phyloP scores from a whole-genome alignment of 2,113 vertebrate species.

The Triplophysa rosa region DNA sequence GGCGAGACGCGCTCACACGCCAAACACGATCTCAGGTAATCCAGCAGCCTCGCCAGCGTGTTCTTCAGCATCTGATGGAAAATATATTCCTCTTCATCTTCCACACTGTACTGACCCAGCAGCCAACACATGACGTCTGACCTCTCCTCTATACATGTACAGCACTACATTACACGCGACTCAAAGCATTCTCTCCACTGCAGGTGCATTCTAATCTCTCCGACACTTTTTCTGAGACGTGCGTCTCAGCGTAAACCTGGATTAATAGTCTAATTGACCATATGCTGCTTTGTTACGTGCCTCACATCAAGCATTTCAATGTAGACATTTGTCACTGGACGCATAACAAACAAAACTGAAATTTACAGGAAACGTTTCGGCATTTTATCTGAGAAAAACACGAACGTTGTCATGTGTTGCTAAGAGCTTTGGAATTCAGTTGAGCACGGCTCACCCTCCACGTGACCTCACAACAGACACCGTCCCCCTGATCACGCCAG shows the following conservation, averaged over 20 bases:
- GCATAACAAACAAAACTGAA: too few species aligned
- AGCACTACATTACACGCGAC: background rate
- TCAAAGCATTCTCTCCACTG: background rate
- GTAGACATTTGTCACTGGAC: background rate
- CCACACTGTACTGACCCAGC: slow-evolving; percentile 61
- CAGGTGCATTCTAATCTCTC: background rate
- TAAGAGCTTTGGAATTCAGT: slow-evolving; percentile 18
- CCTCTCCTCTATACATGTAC: background rate
- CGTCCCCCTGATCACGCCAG: slow-evolving; percentile 42
- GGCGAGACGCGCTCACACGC: slow-evolving; percentile 50
- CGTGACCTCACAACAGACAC: background rate
- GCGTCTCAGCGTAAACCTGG: slow-evolving; percentile 2
- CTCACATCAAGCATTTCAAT: background rate
- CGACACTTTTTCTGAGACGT: background rate
- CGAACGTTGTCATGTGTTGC: background rate
- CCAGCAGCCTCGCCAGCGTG: slow-evolving; percentile 51
- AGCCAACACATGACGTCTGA: slow-evolving; percentile 63
- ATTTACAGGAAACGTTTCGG: too few species aligned
- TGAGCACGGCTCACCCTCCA: background rate
- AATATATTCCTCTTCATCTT: slow-evolving; percentile 26
- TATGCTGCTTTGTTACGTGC: background rate
- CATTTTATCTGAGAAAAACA: too few species aligned
- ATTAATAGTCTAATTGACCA: slow-evolving; percentile 5
- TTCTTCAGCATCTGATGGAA: slow-evolving; percentile 47
- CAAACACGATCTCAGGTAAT: slow-evolving; percentile 54